These are phyloP conservation scores for Musca domestica DNA, from an alignment of 1,140 invertebrate genomes.

Conservation along the genomic window DNA sequence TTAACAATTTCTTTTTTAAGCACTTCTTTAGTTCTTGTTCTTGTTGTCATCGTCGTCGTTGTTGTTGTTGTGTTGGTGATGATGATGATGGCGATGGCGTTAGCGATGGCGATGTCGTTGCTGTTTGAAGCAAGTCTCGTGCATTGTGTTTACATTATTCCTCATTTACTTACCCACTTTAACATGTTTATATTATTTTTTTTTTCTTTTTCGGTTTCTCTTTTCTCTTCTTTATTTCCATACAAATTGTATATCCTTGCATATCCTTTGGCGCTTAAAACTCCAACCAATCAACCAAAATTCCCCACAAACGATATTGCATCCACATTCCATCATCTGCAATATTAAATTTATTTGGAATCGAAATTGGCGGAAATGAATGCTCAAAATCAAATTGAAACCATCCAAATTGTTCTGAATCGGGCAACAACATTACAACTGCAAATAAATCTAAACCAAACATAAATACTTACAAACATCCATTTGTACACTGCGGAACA, in stretches of 20 bases:
- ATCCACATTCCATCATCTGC: not conserved
- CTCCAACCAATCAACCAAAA: not conserved
- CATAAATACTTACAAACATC: conserved; percentile 25
- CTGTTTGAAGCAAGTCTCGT: too few species aligned
- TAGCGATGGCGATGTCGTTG: too few species aligned
- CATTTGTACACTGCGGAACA: too few species aligned
- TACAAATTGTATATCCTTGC: conserved; percentile 41
- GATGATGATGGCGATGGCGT: too few species aligned
- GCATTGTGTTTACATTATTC: too few species aligned
- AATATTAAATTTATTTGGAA: conserved; percentile 10
- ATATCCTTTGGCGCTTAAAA: conserved; percentile 16
- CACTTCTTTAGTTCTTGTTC: not conserved
- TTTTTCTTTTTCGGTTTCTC: conserved; percentile 29
- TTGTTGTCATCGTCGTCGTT: not conserved
- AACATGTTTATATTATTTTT: conserved; percentile 33
- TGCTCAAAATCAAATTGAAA: not conserved
- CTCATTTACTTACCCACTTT: conserved; percentile 18
- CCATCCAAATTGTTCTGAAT: not conserved
- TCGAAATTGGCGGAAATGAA: conserved; percentile 12
- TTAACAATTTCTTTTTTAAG: conserved; percentile 5
- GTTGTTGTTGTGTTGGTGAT: too few species aligned
- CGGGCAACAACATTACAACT: too few species aligned
- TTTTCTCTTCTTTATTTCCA: conserved; percentile 30
- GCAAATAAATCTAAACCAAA: conserved; percentile 23
- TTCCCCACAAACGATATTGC: not conserved